Base-by-base conservation (phyloP, 2,888 invertebrate species). In the Corythucha ciliata region DNA sequence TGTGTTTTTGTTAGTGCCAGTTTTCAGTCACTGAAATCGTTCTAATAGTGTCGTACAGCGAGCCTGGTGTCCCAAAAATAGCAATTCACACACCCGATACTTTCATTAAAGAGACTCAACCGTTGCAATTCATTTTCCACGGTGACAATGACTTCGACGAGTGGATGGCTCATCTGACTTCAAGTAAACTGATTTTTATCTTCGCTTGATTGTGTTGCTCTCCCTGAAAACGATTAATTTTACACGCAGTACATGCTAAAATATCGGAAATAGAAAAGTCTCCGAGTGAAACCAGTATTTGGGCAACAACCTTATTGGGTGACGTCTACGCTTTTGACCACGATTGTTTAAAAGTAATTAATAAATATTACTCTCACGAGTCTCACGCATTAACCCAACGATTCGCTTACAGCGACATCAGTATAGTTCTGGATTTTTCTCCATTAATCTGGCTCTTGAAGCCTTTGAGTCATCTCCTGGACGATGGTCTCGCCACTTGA, bases 141-240 rank as follows among this genome's bases (percentile, higher is more conserved):
- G 54, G 84, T 59, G 90, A 91, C 69, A 78, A 81, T 56, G 85
- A 88, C 68, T 77, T 88, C 70, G 89, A 90, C 69, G 90, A 91
- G 65, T 91, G 91, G 91, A 76, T 89, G 51, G 79, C 81, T 54
- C 80, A 87, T 65, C 74, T 89, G 60, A 80, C 83, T 12, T 81
- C 80, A 57, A 74, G 74, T 68, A 69, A 7, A 14, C 33, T 26
- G 21, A 42, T 25, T 24, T 29, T 29, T n/a, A 29, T 29, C 8
- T 10, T 29, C 8, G 8, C 29, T n/a, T 29, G 10, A 41, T 20
- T 16, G 4, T 22, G 2, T 4, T 10, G 18, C 41, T 4, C 10
- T 16, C 3, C 10, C 41, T 41, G 12, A 22, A 10, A 22, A 22
- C 12, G 3, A 12, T 14, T 36, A 12, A 12, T 36, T 8, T 8